A percentile compares a stretch with the other conserved stretches of the same genome.
Evolutionary conservation across 2,888 invertebrate species (phyloP).

Genomic region (Protonemura montana): DNA sequence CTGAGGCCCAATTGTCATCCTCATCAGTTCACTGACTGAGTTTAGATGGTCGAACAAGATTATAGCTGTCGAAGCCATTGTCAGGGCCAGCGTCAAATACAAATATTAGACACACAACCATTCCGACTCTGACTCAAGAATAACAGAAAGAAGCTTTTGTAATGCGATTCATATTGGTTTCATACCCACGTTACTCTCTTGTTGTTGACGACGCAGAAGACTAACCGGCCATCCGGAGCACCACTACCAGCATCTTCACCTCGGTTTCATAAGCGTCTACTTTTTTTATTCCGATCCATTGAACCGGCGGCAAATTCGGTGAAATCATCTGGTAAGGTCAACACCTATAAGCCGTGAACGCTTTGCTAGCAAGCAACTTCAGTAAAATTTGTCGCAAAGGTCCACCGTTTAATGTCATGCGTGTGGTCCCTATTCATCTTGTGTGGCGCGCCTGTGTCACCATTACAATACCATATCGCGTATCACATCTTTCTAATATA

Average conservation of each 20-base stretch:
- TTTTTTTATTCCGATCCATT: neutral
- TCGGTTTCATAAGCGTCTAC: neutral
- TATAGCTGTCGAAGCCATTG: too few species aligned
- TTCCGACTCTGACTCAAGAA: too few species aligned
- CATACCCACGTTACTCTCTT: too few species aligned
- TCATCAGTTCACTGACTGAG: too few species aligned
- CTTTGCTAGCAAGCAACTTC: neutral
- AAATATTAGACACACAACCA: too few species aligned
- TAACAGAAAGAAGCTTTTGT: too few species aligned
- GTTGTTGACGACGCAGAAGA: too few species aligned
- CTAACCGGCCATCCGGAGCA: neutral
- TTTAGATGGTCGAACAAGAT: too few species aligned
- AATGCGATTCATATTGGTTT: too few species aligned
- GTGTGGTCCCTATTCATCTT: slow-evolving; percentile 7
- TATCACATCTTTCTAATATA: neutral
- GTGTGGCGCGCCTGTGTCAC: neutral
- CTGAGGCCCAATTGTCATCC: too few species aligned
- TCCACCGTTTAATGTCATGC: neutral
- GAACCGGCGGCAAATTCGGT: neutral
- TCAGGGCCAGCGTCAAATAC: too few species aligned
- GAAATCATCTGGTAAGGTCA: neutral
- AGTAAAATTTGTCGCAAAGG: neutral
- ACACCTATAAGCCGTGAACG: neutral
- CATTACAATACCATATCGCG: neutral
- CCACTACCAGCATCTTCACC: neutral